Percentiles rank a stretch among this genome's conserved stretches.
Evolutionary conservation across 2,113 vertebrate genomes (phyloP).

Genomic region (Callaeas wilsoni): DNA sequence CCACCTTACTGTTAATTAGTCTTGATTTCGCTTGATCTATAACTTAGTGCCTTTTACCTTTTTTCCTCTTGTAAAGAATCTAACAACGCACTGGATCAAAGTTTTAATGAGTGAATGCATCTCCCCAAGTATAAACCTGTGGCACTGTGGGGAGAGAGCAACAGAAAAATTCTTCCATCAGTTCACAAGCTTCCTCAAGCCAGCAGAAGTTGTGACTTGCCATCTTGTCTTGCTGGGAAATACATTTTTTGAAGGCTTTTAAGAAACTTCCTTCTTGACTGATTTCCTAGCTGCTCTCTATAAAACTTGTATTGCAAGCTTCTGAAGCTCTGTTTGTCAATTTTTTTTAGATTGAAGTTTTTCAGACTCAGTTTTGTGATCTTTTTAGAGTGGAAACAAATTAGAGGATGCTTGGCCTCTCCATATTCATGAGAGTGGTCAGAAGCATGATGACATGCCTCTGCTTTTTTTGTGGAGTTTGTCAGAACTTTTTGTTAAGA

Average conservation of each 20-base stretch:
- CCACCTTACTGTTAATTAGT: not conserved
- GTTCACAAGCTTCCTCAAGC: not conserved
- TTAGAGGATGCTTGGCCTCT: not conserved
- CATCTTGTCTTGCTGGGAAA: not conserved
- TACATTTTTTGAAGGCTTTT: not conserved
- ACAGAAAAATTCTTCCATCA: not conserved
- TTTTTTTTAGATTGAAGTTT: not conserved
- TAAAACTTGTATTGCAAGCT: not conserved
- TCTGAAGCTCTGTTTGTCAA: not conserved
- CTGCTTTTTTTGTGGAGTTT: not conserved
- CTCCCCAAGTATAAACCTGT: not conserved
- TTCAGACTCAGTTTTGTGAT: not conserved
- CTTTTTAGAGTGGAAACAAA: not conserved
- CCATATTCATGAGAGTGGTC: not conserved
- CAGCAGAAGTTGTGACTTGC: not conserved
- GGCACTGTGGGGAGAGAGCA: not conserved
- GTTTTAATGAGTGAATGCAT: not conserved
- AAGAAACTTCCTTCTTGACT: not conserved
- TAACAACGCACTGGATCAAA: not conserved
- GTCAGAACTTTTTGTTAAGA: not conserved
- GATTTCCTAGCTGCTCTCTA: not conserved
- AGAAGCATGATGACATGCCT: not conserved
- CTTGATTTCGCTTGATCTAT: not conserved
- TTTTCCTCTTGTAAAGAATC: not conserved
- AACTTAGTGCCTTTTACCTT: not conserved